Evolutionary conservation across 2,797 vertebrate genomes (phyloP).

Genomic region (Poeciliopsis presidionis): DNA sequence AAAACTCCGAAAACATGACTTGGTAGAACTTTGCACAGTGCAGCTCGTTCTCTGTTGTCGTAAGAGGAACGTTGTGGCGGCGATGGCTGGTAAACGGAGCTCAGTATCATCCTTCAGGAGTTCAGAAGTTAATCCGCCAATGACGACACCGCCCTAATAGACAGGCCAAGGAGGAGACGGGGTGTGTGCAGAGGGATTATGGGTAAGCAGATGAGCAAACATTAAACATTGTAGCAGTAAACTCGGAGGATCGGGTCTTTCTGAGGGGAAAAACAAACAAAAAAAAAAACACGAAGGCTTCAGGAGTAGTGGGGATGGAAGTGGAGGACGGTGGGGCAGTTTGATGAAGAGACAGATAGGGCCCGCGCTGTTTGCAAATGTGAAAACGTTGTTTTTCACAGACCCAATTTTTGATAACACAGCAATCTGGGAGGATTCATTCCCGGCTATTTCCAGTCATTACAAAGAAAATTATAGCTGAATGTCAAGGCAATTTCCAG

Average conservation of each 20-base stretch:
- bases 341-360: slow-evolving; percentile 42
- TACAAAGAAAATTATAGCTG: slow-evolving; percentile 71
- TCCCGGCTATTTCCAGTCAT: slow-evolving; percentile 68
- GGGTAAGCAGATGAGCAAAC: slow-evolving; percentile 72
- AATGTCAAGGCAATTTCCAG: slow-evolving; percentile 72
- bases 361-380: slow-evolving; percentile 62
- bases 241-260: slow-evolving; percentile 57
- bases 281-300: not conserved
- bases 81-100: slow-evolving; percentile 39
- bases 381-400: slow-evolving; percentile 50
- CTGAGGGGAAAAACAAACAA: not conserved
- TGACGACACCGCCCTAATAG: slow-evolving; percentile 61
- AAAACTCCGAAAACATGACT: not conserved
- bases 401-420: slow-evolving; percentile 62
- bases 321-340: not conserved
- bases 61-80: slow-evolving; percentile 22
- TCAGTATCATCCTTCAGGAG: slow-evolving; percentile 49
- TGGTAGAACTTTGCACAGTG: not conserved
- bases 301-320: slow-evolving; percentile 25
- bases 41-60: not conserved
- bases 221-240: slow-evolving; percentile 70
- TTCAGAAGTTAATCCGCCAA: slow-evolving; percentile 66
- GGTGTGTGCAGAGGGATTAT: slow-evolving; percentile 70
- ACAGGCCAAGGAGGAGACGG: slow-evolving; percentile 55
- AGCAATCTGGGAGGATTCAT: slow-evolving; percentile 63